Evolutionary conservation across 2,113 vertebrate species (phyloP), one percentile per base, ranked within the genome.

Genomic region (Urocolius indicus): DNA sequence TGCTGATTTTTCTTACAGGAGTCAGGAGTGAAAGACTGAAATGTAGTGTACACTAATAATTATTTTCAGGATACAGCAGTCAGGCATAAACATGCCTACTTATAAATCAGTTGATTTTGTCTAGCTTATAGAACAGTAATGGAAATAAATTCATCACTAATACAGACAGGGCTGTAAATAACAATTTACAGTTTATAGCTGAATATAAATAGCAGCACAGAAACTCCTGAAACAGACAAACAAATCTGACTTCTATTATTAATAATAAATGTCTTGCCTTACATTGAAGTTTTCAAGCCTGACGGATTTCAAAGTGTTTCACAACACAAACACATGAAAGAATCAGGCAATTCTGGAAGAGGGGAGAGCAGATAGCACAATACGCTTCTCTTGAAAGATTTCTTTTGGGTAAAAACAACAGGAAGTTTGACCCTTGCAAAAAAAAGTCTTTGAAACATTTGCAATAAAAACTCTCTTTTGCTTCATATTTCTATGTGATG

Each of bases 181-280:
- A 86, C 32, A 92, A 82, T 36, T 88, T 45, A 18, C 2, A 7
- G 49, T 92, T 89, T 93, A 84, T 17, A 90, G 57, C 34, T n/a
- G 15, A 84, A 83, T 77, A 78, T 65, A 96, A 93, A 77, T 49
- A 96, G 62, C 61, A 92, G 57, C 52, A 81, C 15, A 63, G 36
- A 76, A 91, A 86, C 34, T 74, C 49, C 61, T 74, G 29, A 88
- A 67, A 95, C 21, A 86, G 51, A 83, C 22, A 79, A 87, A 93
- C 43, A 90, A 80, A 17, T 63, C 54, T 51, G 77, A 76, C 32
- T 91, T 87, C 57, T 86, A 63, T 45, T 90, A 85, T 57, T 74
- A 95, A 65, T 68, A 90, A 93, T 78, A 9, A 88, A 93, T 77
- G 21, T 43, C 65, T 84, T 94, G 68, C 34, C 82, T 78, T 76